Percentiles rank a stretch among this genome's conserved stretches.
Conservation (phyloP, 2,113 vertebrate species). For the Hemibagrus wyckioides region DNA sequence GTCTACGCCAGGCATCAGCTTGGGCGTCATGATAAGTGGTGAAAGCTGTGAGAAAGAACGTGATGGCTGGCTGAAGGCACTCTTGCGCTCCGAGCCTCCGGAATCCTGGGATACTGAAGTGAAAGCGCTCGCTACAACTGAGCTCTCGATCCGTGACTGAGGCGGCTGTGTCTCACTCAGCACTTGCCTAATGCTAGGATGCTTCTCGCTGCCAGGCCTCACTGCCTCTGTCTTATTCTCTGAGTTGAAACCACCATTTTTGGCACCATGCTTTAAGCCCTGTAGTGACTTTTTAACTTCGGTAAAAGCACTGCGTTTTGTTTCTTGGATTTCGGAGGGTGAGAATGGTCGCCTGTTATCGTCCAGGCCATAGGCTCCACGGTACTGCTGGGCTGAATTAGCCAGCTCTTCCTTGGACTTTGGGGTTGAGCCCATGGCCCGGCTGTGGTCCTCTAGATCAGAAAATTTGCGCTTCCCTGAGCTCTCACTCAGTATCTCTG, state of each 20-base stretch:
- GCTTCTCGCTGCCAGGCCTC: conserved; percentile 70
- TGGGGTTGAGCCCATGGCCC: conserved; percentile 51
- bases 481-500: conserved; percentile 76
- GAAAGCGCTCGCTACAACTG: conserved; percentile 81
- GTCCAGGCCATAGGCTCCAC: conserved; percentile 85
- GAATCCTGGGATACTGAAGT: conserved; percentile 79
- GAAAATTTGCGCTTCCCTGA: conserved; percentile 82
- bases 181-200: conserved; percentile 74
- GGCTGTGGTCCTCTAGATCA: conserved; percentile 64
- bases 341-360: conserved; percentile 80
- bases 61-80: conserved; percentile 91
- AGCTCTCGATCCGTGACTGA: conserved; percentile 65
- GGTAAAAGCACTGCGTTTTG: conserved; percentile 92
- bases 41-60: conserved; percentile 82
- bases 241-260: conserved; percentile 66
- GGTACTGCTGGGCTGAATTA: conserved; percentile 85
- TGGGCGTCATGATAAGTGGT: conserved; percentile 84
- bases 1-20: conserved; percentile 77
- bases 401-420: conserved; percentile 86
- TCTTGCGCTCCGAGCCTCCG: conserved; percentile 80
- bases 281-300: conserved; percentile 87
- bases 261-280: conserved; percentile 70
- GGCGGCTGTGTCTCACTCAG: conserved; percentile 78
- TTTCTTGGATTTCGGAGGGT: conserved; percentile 76
- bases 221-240: conserved; percentile 74